phyloP scores from a whole-genome alignment of 2,113 vertebrate species.

The Pavo muticus region DNA sequence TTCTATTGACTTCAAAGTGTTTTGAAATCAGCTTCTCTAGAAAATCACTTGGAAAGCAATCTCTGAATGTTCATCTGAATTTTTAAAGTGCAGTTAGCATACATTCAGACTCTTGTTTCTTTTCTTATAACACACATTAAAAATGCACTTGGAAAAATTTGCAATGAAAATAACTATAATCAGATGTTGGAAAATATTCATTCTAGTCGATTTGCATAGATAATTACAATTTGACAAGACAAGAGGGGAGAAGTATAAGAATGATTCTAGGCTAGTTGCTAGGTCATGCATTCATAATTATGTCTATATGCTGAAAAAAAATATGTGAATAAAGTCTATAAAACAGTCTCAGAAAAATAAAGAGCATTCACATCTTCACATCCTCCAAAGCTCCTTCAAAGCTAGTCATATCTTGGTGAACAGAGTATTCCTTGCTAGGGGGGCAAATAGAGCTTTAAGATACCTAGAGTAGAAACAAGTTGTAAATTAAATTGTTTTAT shows the following conservation, averaged over 20 bases:
- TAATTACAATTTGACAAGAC: constrained; percentile 41
- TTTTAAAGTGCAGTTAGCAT: constrained; percentile 42
- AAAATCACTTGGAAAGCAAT: constrained; percentile 20
- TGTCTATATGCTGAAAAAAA: not conserved
- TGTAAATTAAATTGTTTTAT: not conserved
- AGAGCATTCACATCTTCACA: not conserved
- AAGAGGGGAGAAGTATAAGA: not conserved
- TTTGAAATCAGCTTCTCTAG: constrained; percentile 26
- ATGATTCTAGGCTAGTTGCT: not conserved
- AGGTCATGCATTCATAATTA: not conserved
- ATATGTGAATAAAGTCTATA: not conserved
- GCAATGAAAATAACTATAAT: constrained; percentile 6
- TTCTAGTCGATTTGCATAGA: constrained; percentile 27
- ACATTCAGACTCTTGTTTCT: not conserved
- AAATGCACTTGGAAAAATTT: not conserved
- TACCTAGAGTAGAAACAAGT: not conserved
- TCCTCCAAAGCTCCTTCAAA: not conserved
- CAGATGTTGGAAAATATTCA: constrained; percentile 31
- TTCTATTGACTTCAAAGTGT: not conserved
- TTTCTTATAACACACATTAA: not conserved
- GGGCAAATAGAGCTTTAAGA: not conserved
- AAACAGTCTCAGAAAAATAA: not conserved
- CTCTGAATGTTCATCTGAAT: constrained; percentile 39
- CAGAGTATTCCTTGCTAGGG: not conserved
- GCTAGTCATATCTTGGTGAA: not conserved